Evolutionary conservation across 2,113 vertebrate genomes (phyloP), one percentile per base, ranked within the genome.

Genomic region (Paradoxurus hermaphroditus): DNA sequence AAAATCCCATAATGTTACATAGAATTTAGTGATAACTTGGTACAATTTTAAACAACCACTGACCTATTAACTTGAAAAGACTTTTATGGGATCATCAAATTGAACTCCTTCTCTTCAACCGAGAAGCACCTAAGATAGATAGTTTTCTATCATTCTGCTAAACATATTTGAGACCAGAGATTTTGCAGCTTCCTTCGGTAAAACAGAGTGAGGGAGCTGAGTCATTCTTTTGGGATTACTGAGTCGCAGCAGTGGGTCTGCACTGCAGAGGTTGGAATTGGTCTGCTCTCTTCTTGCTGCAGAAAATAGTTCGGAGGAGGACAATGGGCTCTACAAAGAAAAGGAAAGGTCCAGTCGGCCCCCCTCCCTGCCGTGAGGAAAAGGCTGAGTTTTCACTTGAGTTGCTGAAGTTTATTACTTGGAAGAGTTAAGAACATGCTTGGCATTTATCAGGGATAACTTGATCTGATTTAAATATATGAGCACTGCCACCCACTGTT

Each of bases 401-500:
- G 51, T 25, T 77, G 39, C 63, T 88, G 49, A 92, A 84, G 68
- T 70, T 79, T 75, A 75, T 92, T 68, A 27, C 87, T 94, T 92
- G 79, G 25, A n/a, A 91, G 63, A 95, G 77, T 93, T 90, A 86
- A 82, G 70, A 97, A 75, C 62, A 39, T 81, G 79, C 79, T 65
- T 97, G 96, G 87, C 91, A 65, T 93, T 97, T 95, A 56, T 88
- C 87, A 90, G 81, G 49, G 87, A 97, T 94, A 94, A 92, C 73
- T 94, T 87, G 84, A 81, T 96, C 56, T 95, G 94, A 94, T 95
- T 96, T 96, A 97, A 97, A 95, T 96, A 90, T 77, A 39, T 87
- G 92, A 96, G 86, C 94, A 78, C 65, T 84, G 70, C 94, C 96
- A 70, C 75, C 96, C 97, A 96, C 96, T 82, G 84, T 73, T 95